Evolutionary conservation across 2,797 vertebrate genomes (phyloP).

Genomic region (Chiroxiphia lanceolata): DNA sequence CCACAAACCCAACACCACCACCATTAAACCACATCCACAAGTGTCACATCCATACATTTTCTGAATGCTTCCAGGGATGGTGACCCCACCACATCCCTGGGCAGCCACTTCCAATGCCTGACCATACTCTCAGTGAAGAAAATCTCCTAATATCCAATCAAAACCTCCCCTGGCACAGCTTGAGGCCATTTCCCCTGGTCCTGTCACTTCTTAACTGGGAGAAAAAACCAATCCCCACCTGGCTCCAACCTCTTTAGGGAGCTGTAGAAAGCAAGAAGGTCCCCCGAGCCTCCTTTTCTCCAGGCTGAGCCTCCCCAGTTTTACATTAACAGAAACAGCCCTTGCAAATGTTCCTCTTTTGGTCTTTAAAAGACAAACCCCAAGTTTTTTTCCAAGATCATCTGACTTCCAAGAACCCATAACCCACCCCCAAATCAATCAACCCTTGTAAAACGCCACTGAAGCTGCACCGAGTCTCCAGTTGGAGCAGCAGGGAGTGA

Average conservation of each 20-base stretch:
- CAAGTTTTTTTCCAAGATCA: background rate
- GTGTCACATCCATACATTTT: background rate
- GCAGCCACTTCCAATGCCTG: background rate
- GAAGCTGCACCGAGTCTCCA: background rate
- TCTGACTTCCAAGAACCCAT: background rate
- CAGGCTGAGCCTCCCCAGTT: background rate
- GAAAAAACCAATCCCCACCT: background rate
- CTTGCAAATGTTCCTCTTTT: background rate
- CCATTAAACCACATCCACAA: background rate
- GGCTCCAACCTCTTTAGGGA: background rate
- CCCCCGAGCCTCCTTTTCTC: background rate
- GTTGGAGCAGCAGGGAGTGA: background rate
- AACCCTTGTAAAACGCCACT: background rate
- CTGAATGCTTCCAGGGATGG: background rate
- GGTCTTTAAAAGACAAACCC: background rate
- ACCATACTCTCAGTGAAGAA: background rate
- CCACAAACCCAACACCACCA: background rate
- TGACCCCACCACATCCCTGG: background rate
- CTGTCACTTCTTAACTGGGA: background rate
- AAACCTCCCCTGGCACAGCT: rapidly evolving
- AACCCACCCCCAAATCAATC: slow-evolving; percentile 6
- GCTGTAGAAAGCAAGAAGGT: background rate
- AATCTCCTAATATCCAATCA: background rate
- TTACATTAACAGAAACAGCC: background rate
- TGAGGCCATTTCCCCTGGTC: background rate